phyloP scores from a whole-genome alignment of 2,797 vertebrate genomes.

The Phrynocephalus guinanensis region DNA sequence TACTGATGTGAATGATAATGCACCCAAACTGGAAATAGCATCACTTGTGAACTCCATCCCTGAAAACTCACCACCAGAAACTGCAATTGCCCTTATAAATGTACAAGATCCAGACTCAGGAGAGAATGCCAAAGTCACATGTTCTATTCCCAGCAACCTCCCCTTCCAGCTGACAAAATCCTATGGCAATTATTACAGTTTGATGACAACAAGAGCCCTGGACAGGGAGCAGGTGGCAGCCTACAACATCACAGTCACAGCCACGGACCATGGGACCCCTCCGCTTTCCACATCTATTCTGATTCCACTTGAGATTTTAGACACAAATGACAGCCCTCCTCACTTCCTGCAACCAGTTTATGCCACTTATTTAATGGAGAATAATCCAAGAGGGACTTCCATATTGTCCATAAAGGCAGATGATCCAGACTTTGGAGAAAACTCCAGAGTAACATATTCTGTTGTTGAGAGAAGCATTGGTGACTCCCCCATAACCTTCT shows the following conservation, averaged over 20 bases:
- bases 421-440: constrained; percentile 71
- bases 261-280: constrained; percentile 70
- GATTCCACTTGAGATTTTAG: constrained; percentile 69
- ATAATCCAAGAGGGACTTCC: constrained; percentile 74
- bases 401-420: constrained; percentile 66
- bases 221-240: constrained; percentile 75
- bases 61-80: constrained; percentile 75
- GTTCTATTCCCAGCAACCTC: constrained; percentile 58
- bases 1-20: constrained; percentile 80
- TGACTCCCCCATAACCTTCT: constrained; percentile 60
- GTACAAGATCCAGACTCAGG: constrained; percentile 49
- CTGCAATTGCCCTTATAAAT: constrained; percentile 70
- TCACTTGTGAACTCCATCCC: constrained; percentile 57
- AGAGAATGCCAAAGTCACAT: constrained; percentile 76
- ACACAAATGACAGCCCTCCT: constrained; percentile 76
- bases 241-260: constrained; percentile 78
- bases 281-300: constrained; percentile 57
- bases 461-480: constrained; percentile 52
- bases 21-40: constrained; percentile 67
- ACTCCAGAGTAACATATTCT: constrained; percentile 70
- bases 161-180: constrained; percentile 69
- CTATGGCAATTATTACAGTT: constrained; percentile 47
- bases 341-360: constrained; percentile 68
- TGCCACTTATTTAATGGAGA: constrained; percentile 72
- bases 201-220: constrained; percentile 47